These are phyloP conservation scores for Vulpes ferrilata DNA, from an alignment of 2,113 vertebrate genomes.

Conservation along the genomic window DNA sequence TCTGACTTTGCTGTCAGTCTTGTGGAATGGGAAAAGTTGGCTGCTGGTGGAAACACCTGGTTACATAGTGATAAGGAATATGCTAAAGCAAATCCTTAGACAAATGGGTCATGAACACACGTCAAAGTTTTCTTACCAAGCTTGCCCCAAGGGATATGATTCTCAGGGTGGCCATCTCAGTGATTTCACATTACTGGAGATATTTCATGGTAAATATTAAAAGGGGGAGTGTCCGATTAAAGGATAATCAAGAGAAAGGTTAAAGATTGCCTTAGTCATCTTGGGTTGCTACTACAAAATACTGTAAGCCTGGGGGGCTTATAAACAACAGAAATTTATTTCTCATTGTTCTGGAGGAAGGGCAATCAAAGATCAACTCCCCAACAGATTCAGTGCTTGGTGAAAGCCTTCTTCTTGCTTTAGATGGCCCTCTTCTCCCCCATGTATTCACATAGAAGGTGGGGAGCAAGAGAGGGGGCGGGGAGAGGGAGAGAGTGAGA, in stretches of 20 bases:
- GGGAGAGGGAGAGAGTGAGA: neutral
- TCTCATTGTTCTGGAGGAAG: neutral
- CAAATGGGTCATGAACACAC: constrained; percentile 7
- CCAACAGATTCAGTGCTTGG: neutral
- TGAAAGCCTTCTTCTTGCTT: neutral
- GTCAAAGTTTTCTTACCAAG: constrained; percentile 45
- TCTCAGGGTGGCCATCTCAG: neutral
- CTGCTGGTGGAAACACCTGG: neutral
- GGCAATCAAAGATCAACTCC: neutral
- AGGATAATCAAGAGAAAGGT: neutral
- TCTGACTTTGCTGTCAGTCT: constrained; percentile 28
- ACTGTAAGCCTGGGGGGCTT: neutral
- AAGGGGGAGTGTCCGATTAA: neutral
- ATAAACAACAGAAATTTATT: neutral
- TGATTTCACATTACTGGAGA: neutral
- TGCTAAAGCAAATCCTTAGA: constrained; percentile 34
- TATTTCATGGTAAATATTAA: neutral
- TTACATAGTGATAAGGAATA: neutral
- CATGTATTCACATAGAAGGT: neutral
- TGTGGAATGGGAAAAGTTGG: neutral
- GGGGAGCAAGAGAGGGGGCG: neutral
- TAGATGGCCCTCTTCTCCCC: neutral
- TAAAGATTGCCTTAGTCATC: neutral
- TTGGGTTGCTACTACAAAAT: neutral
- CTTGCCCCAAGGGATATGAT: neutral